phyloP scores from a whole-genome alignment of 2,113 vertebrate species.

The Ancistrus triradiatus region DNA sequence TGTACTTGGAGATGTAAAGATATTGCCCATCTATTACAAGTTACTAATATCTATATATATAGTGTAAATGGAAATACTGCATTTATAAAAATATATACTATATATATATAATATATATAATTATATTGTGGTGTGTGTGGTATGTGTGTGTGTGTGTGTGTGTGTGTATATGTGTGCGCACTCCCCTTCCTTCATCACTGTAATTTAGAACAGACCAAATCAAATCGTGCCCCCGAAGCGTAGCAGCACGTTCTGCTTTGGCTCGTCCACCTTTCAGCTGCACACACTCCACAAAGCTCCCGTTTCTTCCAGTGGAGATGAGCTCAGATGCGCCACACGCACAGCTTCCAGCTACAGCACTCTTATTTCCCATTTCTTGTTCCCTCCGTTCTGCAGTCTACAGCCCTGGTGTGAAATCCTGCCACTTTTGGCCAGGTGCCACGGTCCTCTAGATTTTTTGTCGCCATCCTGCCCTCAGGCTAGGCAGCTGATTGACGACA shows the following conservation, averaged over 20 bases:
- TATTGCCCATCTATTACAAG: no score
- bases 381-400: neutral
- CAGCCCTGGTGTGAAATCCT: neutral
- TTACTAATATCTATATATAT: no score
- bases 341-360: neutral
- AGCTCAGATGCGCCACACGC: neutral
- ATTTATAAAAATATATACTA: no score
- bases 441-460: no score
- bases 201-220: constrained; percentile 69
- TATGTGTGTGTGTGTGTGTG: constrained; percentile 2
- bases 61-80: no score
- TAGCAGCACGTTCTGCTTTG: constrained; percentile 55
- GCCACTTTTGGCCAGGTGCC: neutral
- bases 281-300: constrained; percentile 13
- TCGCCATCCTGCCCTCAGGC: neutral
- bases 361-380: neutral
- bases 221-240: constrained; percentile 66
- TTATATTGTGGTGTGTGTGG: no score
- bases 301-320: neutral
- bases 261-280: constrained; percentile 53
- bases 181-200: constrained; percentile 59
- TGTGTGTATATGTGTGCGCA: no score
- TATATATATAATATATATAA: no score
- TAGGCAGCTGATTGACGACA: constrained; percentile 5
- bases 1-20: no score